These are phyloP conservation scores for Nemapogon koenigi DNA, from an alignment of 2,888 invertebrate species.

Conservation along the genomic window DNA sequence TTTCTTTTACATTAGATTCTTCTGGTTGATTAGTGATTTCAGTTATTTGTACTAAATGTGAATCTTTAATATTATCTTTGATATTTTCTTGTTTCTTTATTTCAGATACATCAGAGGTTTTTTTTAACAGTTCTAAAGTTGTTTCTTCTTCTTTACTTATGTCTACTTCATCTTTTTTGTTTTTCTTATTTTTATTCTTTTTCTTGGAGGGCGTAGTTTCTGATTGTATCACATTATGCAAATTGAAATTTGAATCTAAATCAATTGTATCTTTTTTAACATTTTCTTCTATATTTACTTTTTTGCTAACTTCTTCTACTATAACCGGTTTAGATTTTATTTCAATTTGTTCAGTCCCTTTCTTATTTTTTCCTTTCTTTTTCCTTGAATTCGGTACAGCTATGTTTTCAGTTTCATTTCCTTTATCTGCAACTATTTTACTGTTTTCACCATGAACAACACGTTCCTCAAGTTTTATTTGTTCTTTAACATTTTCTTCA, in stretches of 20 bases:
- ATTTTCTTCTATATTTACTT: too few species aligned
- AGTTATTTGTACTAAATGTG: not conserved
- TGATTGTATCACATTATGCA: too few species aligned
- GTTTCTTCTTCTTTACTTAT: slow-evolving; percentile 6
- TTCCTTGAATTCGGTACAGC: slow-evolving; percentile 32
- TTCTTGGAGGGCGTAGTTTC: slow-evolving; percentile 32
- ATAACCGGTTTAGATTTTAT: slow-evolving; percentile 12
- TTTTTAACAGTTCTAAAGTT: not conserved
- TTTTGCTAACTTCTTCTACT: too few species aligned
- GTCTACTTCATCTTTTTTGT: slow-evolving; percentile 8
- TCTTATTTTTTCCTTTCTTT: slow-evolving; percentile 47
- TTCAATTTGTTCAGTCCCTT: slow-evolving; percentile 17
- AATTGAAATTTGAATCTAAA: too few species aligned
- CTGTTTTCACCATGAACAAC: slow-evolving; percentile 7
- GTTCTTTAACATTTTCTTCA: slow-evolving; percentile 8
- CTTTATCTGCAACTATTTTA: slow-evolving; percentile 5
- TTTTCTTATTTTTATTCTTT: slow-evolving; percentile 31
- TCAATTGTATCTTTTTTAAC: too few species aligned
- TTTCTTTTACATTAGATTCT: slow-evolving; percentile 3
- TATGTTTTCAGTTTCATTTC: not conserved
- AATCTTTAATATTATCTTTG: not conserved
- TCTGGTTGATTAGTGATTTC: not conserved
- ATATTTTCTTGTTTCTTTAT: not conserved
- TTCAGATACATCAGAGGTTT: not conserved
- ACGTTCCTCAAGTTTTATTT: not conserved